Percentiles rank a stretch among this genome's conserved stretches.
Conservation (phyloP, 2,113 vertebrate species). For the Lutjanus erythropterus region DNA sequence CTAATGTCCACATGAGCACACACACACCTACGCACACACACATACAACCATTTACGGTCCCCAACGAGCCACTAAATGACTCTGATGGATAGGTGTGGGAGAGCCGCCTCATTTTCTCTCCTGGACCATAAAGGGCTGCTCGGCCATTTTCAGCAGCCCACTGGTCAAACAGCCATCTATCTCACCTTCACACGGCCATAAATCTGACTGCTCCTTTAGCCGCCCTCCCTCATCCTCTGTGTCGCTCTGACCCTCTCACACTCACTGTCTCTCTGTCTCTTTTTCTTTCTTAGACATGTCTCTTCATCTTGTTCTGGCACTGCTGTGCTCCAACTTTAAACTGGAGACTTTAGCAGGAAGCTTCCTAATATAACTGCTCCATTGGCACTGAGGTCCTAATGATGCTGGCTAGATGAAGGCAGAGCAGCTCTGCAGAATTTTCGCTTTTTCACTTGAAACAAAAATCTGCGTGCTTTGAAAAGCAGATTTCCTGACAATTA, state of each 20-base stretch:
- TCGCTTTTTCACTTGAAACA: not conserved
- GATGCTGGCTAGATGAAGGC: not conserved
- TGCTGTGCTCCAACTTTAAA: not conserved
- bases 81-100: conserved; percentile 78
- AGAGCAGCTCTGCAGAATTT: not conserved
- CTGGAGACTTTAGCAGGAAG: not conserved
- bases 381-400: not conserved
- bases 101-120: conserved; percentile 78
- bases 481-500: not conserved
- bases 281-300: not conserved
- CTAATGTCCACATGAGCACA: conserved; percentile 71
- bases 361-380: not conserved
- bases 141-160: conserved; percentile 77
- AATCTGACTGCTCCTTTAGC: conserved; percentile 68
- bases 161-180: conserved; percentile 80
- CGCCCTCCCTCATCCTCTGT: not conserved
- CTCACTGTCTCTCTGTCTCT: not conserved
- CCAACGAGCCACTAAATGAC: conserved; percentile 78
- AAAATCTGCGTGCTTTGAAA: not conserved
- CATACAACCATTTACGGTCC: conserved; percentile 76
- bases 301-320: not conserved
- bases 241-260: not conserved
- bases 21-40: conserved; percentile 18
- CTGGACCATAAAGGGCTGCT: conserved; percentile 68
- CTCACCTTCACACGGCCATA: conserved; percentile 69